Conservation (phyloP, 2,113 vertebrate species). For the Canis aureus region DNA sequence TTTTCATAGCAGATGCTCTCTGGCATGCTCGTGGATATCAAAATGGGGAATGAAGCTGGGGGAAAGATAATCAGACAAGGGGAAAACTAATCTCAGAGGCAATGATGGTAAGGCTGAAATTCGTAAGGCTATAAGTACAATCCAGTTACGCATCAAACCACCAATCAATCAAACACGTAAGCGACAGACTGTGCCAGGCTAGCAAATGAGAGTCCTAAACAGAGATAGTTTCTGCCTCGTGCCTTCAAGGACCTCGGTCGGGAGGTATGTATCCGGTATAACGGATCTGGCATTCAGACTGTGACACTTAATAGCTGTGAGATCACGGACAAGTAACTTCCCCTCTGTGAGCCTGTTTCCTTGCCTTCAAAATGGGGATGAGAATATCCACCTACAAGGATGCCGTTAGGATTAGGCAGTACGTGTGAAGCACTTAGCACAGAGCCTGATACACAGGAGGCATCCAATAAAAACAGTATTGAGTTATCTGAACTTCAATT, state of each 20-base stretch:
- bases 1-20: neutral
- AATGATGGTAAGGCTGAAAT: neutral
- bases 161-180: rapidly evolving
- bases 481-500: neutral
- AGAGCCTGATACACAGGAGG: neutral
- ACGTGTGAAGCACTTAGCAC: neutral
- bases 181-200: neutral
- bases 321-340: neutral
- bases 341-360: neutral
- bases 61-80: neutral
- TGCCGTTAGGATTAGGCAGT: neutral
- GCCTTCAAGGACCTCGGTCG: neutral
- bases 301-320: neutral
- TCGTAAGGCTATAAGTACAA: neutral
- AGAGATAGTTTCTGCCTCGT: neutral
- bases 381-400: neutral
- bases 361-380: neutral
- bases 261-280: neutral
- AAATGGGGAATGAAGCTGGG: neutral
- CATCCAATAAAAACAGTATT: neutral
- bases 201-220: neutral
- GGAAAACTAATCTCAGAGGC: neutral
- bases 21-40: neutral
- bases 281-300: neutral
- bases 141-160: neutral